These are phyloP conservation scores for Chionoecetes opilio DNA, from an alignment of 1,140 invertebrate genomes.

Conservation along the genomic window DNA sequence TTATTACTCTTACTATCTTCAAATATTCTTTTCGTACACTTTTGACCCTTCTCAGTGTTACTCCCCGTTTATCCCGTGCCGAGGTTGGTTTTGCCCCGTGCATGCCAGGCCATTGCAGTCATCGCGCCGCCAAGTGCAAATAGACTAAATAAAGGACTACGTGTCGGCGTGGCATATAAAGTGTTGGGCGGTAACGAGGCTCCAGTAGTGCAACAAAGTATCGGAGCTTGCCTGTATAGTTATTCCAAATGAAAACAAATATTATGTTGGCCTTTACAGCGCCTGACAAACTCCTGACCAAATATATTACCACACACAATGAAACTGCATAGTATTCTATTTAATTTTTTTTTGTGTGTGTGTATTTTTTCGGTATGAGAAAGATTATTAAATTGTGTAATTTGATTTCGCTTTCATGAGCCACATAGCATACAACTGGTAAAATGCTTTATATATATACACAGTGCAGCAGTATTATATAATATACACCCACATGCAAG, in stretches of 20 bases:
- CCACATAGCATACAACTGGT: neutral
- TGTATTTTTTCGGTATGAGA: neutral
- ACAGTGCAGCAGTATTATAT: neutral
- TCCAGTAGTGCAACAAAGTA: neutral
- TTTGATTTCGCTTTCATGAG: conserved; percentile 17
- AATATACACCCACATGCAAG: no score
- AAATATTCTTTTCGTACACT: neutral
- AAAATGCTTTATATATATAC: neutral
- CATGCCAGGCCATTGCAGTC: neutral
- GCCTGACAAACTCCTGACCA: neutral
- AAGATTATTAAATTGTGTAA: conserved; percentile 20
- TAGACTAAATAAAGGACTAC: no score
- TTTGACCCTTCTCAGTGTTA: neutral
- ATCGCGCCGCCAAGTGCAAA: neutral
- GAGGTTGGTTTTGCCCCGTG: no score
- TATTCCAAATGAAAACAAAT: conserved; percentile 31
- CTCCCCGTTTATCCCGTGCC: no score
- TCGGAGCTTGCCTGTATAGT: neutral
- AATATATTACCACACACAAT: conserved; percentile 1
- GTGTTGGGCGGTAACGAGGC: neutral
- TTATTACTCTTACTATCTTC: neutral
- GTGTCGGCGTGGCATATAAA: no score
- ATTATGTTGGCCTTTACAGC: neutral
- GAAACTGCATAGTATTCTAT: neutral
- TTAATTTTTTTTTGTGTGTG: neutral